Conservation (phyloP, 2,888 invertebrate species). For the Phorcus lineatus region DNA sequence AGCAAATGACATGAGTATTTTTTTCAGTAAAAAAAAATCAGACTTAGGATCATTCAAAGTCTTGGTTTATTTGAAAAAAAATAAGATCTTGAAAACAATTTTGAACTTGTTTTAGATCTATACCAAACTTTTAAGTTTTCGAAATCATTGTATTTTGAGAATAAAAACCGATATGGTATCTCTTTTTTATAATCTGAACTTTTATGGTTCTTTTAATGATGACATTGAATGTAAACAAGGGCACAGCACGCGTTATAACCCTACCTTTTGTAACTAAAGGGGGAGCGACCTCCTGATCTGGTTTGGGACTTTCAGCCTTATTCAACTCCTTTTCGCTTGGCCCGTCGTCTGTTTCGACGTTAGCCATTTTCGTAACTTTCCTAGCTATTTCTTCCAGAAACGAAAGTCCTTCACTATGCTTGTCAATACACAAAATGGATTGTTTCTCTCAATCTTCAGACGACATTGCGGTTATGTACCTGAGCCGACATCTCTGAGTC, state of each 20-base stretch:
- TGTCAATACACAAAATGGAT: neutral
- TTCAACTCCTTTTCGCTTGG: conserved; percentile 70
- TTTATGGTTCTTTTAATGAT: no score
- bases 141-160: no score
- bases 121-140: no score
- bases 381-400: neutral
- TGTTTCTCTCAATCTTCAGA: neutral
- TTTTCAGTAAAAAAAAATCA: no score
- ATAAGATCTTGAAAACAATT: no score
- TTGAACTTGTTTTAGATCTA: no score
- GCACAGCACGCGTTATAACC: conserved; percentile 11
- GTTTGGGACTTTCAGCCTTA: conserved; percentile 71
- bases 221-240: no score
- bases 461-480: neutral
- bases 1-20: no score
- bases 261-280: conserved; percentile 66
- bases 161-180: no score
- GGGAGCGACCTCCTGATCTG: conserved; percentile 70
- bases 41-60: no score
- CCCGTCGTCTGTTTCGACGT: conserved; percentile 54
- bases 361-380: conserved; percentile 48
- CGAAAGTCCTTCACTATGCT: neutral
- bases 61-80: no score
- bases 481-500: conserved; percentile 5
- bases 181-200: no score